Conservation (phyloP, 2,797 vertebrate species). For the Danio aesculapii region DNA sequence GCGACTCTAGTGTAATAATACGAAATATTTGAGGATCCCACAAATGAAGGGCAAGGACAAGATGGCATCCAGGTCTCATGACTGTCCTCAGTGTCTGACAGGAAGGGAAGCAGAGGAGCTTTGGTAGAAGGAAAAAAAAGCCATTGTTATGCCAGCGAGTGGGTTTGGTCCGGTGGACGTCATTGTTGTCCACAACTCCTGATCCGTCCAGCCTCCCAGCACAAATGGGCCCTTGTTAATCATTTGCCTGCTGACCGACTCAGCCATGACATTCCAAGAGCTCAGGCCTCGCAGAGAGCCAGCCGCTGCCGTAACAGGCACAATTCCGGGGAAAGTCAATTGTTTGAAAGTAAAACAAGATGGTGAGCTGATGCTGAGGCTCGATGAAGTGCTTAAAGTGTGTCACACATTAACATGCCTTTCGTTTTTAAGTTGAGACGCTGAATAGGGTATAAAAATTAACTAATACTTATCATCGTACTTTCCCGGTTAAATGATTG, state of each 20-base stretch:
- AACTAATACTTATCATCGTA: too few species aligned
- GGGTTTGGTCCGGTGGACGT: slow-evolving; percentile 72
- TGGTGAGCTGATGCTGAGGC: slow-evolving; percentile 13
- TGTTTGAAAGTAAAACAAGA: slow-evolving; percentile 45
- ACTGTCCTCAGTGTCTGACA: slow-evolving; percentile 69
- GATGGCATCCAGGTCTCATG: slow-evolving; percentile 71
- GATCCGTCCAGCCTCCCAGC: slow-evolving; percentile 71
- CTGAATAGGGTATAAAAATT: too few species aligned
- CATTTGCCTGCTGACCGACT: slow-evolving; percentile 74
- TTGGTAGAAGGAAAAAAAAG: slow-evolving; percentile 70
- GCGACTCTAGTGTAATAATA: too few species aligned
- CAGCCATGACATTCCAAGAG: slow-evolving; percentile 73
- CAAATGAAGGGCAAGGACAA: slow-evolving; percentile 44
- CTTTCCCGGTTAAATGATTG: too few species aligned
- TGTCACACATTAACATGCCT: neutral
- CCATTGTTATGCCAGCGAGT: slow-evolving; percentile 75
- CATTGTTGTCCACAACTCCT: slow-evolving; percentile 78
- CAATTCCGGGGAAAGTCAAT: slow-evolving; percentile 46
- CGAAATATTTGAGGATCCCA: slow-evolving; percentile 40
- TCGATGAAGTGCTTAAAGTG: slow-evolving; percentile 26
- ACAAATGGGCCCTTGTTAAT: slow-evolving; percentile 82
- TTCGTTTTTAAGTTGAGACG: neutral
- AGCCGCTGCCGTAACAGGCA: slow-evolving; percentile 34
- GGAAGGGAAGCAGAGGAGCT: slow-evolving; percentile 70
- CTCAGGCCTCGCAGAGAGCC: slow-evolving; percentile 56